These are phyloP conservation scores for Trypoxylon attenuatum DNA, from an alignment of 2,888 invertebrate species.

Conservation along the genomic window DNA sequence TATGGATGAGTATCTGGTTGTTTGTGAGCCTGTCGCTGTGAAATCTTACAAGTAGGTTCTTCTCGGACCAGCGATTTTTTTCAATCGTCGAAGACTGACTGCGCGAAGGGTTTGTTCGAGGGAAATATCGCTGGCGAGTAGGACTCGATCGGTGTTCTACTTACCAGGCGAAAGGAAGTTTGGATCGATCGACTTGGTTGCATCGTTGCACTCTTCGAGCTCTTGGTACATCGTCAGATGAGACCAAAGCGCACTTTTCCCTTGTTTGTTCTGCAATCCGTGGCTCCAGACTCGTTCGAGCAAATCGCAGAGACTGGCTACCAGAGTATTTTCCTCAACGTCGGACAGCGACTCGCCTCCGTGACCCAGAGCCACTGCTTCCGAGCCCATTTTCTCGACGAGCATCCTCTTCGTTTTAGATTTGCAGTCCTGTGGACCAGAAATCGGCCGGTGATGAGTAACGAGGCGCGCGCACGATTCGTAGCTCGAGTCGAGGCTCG, in stretches of 20 bases:
- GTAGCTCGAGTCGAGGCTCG: too few species aligned
- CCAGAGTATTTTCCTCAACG: conserved; percentile 97
- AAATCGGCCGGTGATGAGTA: too few species aligned
- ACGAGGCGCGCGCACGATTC: too few species aligned
- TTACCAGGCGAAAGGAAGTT: conserved; percentile 81
- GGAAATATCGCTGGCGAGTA: too few species aligned
- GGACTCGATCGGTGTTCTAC: conserved; percentile 25
- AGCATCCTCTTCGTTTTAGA: conserved; percentile 98
- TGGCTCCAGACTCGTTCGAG: conserved; percentile 98
- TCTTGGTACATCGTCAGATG: conserved; percentile 94
- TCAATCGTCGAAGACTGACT: too few species aligned
- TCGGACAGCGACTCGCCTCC: conserved; percentile 84
- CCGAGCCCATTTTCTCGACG: conserved; percentile 98
- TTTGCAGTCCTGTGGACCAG: conserved; percentile 84
- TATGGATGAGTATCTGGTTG: conserved; percentile 66
- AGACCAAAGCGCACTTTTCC: conserved; percentile 98
- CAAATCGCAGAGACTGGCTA: conserved; percentile 98
- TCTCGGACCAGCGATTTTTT: too few species aligned
- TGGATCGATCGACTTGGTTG: conserved; percentile 77
- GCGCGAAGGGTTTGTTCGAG: too few species aligned
- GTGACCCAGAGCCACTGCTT: conserved; percentile 95
- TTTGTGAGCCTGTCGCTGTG: too few species aligned
- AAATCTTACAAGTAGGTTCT: too few species aligned
- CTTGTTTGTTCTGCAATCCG: conserved; percentile 95
- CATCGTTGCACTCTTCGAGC: conserved; percentile 81